These are phyloP conservation scores for Empidonax alnorum DNA, from an alignment of 2,113 vertebrate species.

Conservation along the genomic window DNA sequence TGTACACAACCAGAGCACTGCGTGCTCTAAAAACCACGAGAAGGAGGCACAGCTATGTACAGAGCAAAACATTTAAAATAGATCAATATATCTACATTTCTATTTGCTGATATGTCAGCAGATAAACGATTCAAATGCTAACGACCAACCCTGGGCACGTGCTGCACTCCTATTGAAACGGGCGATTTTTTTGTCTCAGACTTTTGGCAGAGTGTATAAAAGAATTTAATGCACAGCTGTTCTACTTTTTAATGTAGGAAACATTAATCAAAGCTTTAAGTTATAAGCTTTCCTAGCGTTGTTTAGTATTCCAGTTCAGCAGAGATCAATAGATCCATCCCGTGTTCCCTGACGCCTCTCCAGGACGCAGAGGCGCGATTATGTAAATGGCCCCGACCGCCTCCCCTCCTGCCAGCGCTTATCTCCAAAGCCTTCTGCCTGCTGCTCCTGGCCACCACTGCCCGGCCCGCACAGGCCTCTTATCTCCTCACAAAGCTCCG, in stretches of 20 bases:
- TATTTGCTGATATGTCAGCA: not conserved
- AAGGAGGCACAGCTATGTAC: not conserved
- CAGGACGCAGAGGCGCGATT: slow-evolving; percentile 82
- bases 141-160: slow-evolving; percentile 23
- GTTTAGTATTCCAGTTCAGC: slow-evolving; percentile 83
- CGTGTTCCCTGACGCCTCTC: slow-evolving; percentile 81
- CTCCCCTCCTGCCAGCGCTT: slow-evolving; percentile 80
- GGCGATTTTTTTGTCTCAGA: slow-evolving; percentile 48
- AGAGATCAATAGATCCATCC: slow-evolving; percentile 83
- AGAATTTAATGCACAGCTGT: slow-evolving; percentile 83
- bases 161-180: slow-evolving; percentile 61
- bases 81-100: not conserved
- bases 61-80: not conserved
- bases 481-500: slow-evolving; percentile 84
- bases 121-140: slow-evolving; percentile 44
- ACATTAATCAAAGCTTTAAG: slow-evolving; percentile 83
- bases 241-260: slow-evolving; percentile 79
- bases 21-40: not conserved
- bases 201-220: slow-evolving; percentile 78
- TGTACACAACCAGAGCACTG: not conserved
- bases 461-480: slow-evolving; percentile 73
- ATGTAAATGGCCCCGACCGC: slow-evolving; percentile 80
- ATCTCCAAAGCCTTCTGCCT: slow-evolving; percentile 86
- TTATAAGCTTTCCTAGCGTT: slow-evolving; percentile 78
- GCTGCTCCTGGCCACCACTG: slow-evolving; percentile 79